These are phyloP conservation scores for Erpornis zantholeuca DNA, from an alignment of 2,113 vertebrate species.

Conservation along the genomic window DNA sequence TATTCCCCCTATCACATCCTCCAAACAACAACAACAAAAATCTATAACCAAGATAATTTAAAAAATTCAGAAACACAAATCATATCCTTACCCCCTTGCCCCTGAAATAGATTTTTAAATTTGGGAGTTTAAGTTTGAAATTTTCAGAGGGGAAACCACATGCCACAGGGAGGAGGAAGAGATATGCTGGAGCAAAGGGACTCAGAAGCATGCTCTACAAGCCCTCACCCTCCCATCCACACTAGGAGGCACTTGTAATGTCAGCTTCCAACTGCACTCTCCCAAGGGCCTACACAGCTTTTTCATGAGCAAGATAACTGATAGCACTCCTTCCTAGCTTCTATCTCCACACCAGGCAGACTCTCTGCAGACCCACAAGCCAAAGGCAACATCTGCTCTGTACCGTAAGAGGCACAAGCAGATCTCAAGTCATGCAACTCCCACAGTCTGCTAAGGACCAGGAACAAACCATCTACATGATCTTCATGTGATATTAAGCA, in stretches of 20 bases:
- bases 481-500: neutral
- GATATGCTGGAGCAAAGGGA: neutral
- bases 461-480: neutral
- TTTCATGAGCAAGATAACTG: neutral
- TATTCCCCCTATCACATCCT: neutral
- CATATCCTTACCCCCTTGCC: neutral
- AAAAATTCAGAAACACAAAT: neutral
- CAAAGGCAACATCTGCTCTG: neutral
- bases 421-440: neutral
- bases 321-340: neutral
- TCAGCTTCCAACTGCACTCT: neutral
- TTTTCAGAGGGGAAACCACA: neutral
- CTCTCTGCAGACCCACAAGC: neutral
- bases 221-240: neutral
- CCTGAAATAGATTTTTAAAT: neutral
- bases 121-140: neutral
- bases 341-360: neutral
- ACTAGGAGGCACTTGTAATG: neutral
- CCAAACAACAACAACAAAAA: neutral
- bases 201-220: neutral
- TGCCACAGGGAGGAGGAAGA: neutral
- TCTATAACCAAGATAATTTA: neutral
- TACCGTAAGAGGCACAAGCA: neutral
- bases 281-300: neutral
- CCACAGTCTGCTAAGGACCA: neutral